Conservation (phyloP, 2,797 vertebrate species). For the Coendou prehensilis region DNA sequence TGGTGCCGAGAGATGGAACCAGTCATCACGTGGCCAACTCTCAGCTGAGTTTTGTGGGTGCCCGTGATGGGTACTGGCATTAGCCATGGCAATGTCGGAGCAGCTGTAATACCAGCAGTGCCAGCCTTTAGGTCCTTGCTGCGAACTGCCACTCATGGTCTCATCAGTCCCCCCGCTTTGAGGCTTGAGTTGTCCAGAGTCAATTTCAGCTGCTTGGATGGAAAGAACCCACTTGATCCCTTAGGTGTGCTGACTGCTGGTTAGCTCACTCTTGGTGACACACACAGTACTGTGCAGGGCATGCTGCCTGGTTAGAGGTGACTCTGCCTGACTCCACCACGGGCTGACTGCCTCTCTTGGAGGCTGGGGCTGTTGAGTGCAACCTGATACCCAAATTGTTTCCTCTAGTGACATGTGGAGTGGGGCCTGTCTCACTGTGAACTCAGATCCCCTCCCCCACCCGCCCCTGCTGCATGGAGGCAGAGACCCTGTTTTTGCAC, state of each 20-base stretch:
- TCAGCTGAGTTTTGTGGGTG: background rate
- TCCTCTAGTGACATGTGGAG: background rate
- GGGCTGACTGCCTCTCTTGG: background rate
- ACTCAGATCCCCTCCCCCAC: background rate
- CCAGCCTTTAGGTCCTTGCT: background rate
- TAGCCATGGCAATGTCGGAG: rapidly evolving
- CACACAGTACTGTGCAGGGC: background rate
- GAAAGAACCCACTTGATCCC: background rate
- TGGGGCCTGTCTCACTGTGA: background rate
- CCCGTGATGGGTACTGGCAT: rapidly evolving
- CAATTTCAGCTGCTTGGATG: background rate
- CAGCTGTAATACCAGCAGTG: rapidly evolving
- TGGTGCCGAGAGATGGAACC: background rate
- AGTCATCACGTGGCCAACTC: rapidly evolving
- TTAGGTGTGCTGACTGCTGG: rapidly evolving
- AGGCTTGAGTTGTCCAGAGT: background rate
- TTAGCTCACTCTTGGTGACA: background rate
- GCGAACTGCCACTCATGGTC: background rate
- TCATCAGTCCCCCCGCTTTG: background rate
- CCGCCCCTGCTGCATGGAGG: background rate
- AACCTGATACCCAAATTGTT: background rate
- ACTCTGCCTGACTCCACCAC: rapidly evolving
- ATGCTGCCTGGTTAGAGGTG: background rate
- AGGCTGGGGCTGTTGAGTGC: background rate
- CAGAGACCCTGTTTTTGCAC: background rate